phyloP scores from a whole-genome alignment of 2,888 invertebrate genomes.

The Phania funesta region DNA sequence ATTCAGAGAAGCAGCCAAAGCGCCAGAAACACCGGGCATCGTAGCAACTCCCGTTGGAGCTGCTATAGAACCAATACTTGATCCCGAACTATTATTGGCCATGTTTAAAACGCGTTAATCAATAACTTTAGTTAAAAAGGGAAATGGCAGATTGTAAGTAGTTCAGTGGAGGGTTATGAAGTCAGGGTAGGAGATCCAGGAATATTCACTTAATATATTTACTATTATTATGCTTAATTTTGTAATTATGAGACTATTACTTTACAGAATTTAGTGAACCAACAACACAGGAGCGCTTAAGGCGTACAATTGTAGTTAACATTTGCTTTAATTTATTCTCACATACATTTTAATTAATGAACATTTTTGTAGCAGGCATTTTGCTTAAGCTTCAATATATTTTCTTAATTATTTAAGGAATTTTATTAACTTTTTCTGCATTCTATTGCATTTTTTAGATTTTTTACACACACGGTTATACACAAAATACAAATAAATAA shows the following conservation, averaged over 20 bases:
- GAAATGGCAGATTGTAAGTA: background rate
- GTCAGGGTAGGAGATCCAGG: too few relatives aligned
- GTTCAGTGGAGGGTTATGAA: background rate
- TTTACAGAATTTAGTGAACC: too few relatives aligned
- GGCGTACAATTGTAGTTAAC: conserved; percentile 12
- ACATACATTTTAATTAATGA: conserved; percentile 23
- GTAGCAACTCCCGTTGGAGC: conserved; percentile 6
- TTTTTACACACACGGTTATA: background rate
- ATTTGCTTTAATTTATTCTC: conserved; percentile 2
- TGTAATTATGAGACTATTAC: too few relatives aligned
- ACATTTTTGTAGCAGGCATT: conserved; percentile 4
- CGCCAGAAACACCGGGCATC: conserved; percentile 35
- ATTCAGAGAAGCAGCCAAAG: conserved; percentile 42
- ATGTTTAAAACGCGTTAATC: conserved; percentile 24
- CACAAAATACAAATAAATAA: background rate
- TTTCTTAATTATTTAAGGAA: conserved; percentile 19
- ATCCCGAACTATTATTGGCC: conserved; percentile 62
- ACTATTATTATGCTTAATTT: too few relatives aligned
- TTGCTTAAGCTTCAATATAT: background rate
- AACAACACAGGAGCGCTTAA: background rate
- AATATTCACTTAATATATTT: too few relatives aligned
- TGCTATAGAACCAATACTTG: conserved; percentile 39
- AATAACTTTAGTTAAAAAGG: background rate
- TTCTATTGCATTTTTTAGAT: background rate
- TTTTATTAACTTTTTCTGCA: conserved; percentile 3